A percentile compares a stretch with the other conserved stretches of the same genome.
phyloP scores from a whole-genome alignment of 1,140 invertebrate genomes.

The Zaprionus kolodkinae region DNA sequence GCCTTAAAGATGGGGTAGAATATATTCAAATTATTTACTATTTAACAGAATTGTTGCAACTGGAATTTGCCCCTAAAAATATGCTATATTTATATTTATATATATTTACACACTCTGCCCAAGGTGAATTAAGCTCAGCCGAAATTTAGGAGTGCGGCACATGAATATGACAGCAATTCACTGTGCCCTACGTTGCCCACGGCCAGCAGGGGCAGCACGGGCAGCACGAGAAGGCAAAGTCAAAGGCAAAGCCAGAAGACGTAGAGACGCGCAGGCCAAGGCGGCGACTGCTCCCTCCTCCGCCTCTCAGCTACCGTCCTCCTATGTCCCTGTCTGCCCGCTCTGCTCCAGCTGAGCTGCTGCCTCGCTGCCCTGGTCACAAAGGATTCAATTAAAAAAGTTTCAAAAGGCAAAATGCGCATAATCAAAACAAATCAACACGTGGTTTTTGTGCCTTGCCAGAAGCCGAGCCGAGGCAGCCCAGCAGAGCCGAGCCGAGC shows the following conservation, averaged over 20 bases:
- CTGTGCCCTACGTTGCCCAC: slow-evolving; percentile 17
- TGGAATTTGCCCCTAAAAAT: too few species aligned
- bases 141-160: not conserved
- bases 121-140: not conserved
- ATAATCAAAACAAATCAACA: slow-evolving; percentile 84
- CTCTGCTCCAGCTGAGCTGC: slow-evolving; percentile 25
- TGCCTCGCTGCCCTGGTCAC: slow-evolving; percentile 15
- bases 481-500: slow-evolving; percentile 14
- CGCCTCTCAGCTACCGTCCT: not conserved
- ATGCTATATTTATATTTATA: too few species aligned
- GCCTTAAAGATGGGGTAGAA: not conserved
- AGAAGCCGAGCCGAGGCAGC: slow-evolving; percentile 14
- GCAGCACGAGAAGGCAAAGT: slow-evolving; percentile 6
- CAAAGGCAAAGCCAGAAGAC: slow-evolving; percentile 5
- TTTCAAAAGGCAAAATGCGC: slow-evolving; percentile 74
- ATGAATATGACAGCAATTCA: slow-evolving; percentile 21
- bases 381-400: slow-evolving; percentile 71
- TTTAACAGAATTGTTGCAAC: too few species aligned
- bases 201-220: not conserved
- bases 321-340: not conserved
- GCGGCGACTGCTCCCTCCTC: not conserved
- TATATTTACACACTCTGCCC: too few species aligned
- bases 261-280: not conserved
- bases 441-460: slow-evolving; percentile 74
- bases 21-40: too few species aligned